These are phyloP conservation scores for Dolichopus griseipennis DNA, from an alignment of 2,888 invertebrate genomes.

Conservation along the genomic window DNA sequence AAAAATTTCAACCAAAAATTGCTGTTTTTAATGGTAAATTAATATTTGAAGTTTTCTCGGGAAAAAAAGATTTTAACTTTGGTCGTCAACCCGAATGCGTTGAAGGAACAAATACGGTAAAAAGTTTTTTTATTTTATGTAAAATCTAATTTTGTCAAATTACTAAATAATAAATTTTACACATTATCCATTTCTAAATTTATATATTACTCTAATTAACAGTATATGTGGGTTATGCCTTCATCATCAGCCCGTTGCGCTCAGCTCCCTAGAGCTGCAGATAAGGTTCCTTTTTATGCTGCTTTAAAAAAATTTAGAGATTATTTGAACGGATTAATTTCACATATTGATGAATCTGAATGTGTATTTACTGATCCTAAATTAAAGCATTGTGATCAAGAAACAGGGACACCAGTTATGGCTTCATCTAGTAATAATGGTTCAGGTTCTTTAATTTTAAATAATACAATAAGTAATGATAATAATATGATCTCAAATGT, in stretches of 20 bases:
- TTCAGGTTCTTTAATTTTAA: background rate
- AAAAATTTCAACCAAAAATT: constrained; percentile 88
- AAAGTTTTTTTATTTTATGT: constrained; percentile 30
- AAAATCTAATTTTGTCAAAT: too few relatives aligned
- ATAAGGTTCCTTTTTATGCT: constrained; percentile 96
- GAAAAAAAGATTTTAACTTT: constrained; percentile 94
- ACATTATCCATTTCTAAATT: too few relatives aligned
- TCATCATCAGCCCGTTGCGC: constrained; percentile 96
- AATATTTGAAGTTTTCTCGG: constrained; percentile 95
- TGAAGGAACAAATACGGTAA: constrained; percentile 89
- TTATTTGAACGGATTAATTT: constrained; percentile 77
- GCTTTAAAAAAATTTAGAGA: constrained; percentile 93
- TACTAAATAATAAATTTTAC: too few relatives aligned
- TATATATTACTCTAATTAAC: too few relatives aligned
- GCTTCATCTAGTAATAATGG: constrained; percentile 11
- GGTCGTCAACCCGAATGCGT: constrained; percentile 90
- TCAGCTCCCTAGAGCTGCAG: constrained; percentile 91
- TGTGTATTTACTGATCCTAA: constrained; percentile 72
- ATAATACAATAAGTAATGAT: background rate
- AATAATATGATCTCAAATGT: background rate
- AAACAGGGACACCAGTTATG: constrained; percentile 31
- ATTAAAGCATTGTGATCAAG: constrained; percentile 53
- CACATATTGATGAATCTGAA: constrained; percentile 78
- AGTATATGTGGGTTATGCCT: constrained; percentile 99
- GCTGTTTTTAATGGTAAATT: constrained; percentile 98